Evolutionary conservation across 2,113 vertebrate genomes (phyloP).

Genomic region (Callaeas wilsoni): DNA sequence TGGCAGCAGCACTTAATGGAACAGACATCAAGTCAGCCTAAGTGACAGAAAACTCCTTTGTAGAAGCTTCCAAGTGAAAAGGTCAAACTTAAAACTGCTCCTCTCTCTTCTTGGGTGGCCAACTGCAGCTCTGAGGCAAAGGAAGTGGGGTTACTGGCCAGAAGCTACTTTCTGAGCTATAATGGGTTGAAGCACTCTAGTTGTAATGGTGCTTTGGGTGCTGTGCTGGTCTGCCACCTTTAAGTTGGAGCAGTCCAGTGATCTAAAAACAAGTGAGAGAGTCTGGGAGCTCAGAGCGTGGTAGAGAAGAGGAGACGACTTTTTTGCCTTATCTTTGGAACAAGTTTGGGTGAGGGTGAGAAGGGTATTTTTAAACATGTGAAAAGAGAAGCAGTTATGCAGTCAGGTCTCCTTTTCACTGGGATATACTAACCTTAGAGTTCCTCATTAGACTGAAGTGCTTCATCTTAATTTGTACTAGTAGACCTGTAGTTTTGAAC

Average conservation of each 20-base stretch:
- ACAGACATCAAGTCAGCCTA: background rate
- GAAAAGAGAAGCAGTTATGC: background rate
- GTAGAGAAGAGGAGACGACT: background rate
- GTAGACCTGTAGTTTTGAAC: background rate
- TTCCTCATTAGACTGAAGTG: background rate
- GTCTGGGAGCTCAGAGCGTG: background rate
- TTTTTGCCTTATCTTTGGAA: background rate
- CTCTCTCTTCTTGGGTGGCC: background rate
- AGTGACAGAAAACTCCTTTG: background rate
- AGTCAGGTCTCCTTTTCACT: background rate
- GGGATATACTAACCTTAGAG: background rate
- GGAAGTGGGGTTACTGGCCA: background rate
- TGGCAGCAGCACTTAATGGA: background rate
- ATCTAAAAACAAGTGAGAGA: background rate
- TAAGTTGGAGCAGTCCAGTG: accelerated
- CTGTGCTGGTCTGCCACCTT: background rate
- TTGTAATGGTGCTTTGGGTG: background rate
- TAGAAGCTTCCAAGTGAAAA: background rate
- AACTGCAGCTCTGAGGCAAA: background rate
- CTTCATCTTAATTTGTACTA: background rate
- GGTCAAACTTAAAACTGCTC: background rate
- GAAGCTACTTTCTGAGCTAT: background rate
- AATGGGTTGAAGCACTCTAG: background rate
- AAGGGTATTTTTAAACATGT: accelerated
- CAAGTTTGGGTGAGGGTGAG: background rate